These are phyloP conservation scores for Trematocara variabile DNA, from an alignment of 2,113 vertebrate species.

Conservation along the genomic window DNA sequence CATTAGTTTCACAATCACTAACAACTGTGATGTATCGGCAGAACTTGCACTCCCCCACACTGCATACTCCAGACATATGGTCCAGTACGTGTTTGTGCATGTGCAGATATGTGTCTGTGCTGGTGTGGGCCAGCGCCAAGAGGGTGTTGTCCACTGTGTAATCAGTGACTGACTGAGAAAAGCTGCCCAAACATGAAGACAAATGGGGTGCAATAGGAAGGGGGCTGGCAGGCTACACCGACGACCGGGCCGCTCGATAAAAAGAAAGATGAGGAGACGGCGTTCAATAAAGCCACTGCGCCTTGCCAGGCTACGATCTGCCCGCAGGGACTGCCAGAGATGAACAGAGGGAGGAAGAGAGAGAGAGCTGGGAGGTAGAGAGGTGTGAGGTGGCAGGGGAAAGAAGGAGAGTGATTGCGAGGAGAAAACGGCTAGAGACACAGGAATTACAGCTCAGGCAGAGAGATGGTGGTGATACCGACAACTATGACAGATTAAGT, in stretches of 20 bases:
- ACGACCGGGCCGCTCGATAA: constrained; percentile 32
- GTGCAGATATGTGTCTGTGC: not conserved
- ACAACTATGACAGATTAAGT: not conserved
- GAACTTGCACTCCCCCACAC: not conserved
- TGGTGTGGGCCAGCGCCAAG: not conserved
- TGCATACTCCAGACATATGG: not conserved
- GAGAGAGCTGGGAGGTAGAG: not conserved
- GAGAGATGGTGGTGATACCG: not conserved
- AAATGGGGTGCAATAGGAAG: constrained; percentile 49
- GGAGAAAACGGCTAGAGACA: not conserved
- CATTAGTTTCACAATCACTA: not conserved
- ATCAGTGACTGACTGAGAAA: constrained; percentile 17
- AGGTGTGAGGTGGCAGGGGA: not conserved
- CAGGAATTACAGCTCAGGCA: not conserved
- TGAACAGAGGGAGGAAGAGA: not conserved
- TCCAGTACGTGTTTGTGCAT: not conserved
- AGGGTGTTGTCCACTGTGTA: not conserved
- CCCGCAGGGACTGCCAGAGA: not conserved
- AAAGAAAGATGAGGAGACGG: constrained; percentile 48
- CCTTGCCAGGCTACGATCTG: constrained; percentile 26
- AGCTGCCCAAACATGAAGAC: constrained; percentile 52
- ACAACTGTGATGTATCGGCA: not conserved
- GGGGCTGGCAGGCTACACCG: constrained; percentile 29
- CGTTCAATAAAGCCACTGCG: constrained; percentile 46
- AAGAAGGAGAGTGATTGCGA: not conserved